Evolutionary conservation across 2,888 invertebrate genomes (phyloP), one percentile per base, ranked within the genome.

Genomic region (Leptogaster cylindrica): DNA sequence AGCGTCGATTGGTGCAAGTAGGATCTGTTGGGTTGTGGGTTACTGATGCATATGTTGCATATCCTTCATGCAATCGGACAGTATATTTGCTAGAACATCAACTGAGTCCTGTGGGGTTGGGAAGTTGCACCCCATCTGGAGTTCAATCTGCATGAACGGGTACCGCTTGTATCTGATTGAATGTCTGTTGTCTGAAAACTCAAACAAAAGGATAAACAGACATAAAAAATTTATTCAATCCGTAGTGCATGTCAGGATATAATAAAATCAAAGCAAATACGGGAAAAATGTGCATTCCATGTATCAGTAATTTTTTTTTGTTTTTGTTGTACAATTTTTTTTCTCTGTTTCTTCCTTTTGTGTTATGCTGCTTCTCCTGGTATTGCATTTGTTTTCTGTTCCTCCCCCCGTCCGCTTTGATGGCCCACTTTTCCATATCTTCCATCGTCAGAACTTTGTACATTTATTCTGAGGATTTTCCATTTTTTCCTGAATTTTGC

Each of bases 261-360:
- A 70, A 70, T 70, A 70, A 70, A 70, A 70, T 70, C 67, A 70
- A 70, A 70, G 67, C 67, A 70, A 70, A 70, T 68, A 70, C 67
- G 65, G 65, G 61, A 67, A 67, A 70, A 70, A 70, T 70, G 70
- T 65, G 67, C 70, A 70, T 67, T 70, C 67, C 67, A 66, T 70
- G 70, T 70, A 70, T 70, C 48, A 36, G 33, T 36, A 64, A 33
- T 50, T 50, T 48, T 25, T 48, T 46, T 36, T 44, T 64, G 14
- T 50, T 23, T 12, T 12, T 7, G n/a, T n/a, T 14, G 20, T 25
- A 10, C 46, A n/a, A n/a, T n/a, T n/a, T n/a, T n/a, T n/a, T n/a
- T n/a, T n/a, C n/a, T n/a, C n/a, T n/a, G n/a, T 33, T 31, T 52
- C 14, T 52, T 52, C 18, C 28, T 51, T 51, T 51, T 51, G 25